Evolutionary conservation across 2,797 vertebrate species (phyloP).

Genomic region (Astyanax mexicanus): DNA sequence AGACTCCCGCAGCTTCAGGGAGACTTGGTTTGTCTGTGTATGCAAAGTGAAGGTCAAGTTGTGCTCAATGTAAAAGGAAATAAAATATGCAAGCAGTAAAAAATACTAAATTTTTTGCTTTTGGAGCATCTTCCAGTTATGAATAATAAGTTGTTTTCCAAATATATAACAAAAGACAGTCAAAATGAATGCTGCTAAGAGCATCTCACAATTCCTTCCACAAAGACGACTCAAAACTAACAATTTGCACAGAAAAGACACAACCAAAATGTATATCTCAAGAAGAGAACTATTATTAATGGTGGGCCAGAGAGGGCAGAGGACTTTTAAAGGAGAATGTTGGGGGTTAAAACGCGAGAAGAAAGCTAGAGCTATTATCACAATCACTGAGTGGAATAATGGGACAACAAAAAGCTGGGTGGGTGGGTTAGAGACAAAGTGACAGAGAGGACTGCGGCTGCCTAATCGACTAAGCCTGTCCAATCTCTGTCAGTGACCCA

Average conservation of each 20-base stretch:
- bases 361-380: conserved; percentile 80
- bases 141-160: neutral
- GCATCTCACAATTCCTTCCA: neutral
- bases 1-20: too few relatives aligned
- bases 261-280: neutral
- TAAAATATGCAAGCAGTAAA: neutral
- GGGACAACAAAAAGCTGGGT: conserved; percentile 78
- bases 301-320: conserved; percentile 56
- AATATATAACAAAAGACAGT: neutral
- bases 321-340: conserved; percentile 75
- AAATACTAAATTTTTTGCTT: neutral
- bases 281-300: conserved; percentile 24
- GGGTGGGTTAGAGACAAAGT: conserved; percentile 62
- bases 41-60: neutral
- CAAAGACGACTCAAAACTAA: neutral
- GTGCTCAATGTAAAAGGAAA: neutral
- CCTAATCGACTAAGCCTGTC: conserved; percentile 77
- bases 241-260: neutral
- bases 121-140: conserved; percentile 7
- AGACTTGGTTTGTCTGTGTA: too few relatives aligned
- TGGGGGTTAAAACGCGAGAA: conserved; percentile 63
- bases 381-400: conserved; percentile 85
- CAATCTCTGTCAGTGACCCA: conserved; percentile 78
- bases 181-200: conserved; percentile 13
- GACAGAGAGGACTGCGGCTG: conserved; percentile 75